phyloP scores from a whole-genome alignment of 2,888 invertebrate genomes.

The Cosmorhoe ocellata region DNA sequence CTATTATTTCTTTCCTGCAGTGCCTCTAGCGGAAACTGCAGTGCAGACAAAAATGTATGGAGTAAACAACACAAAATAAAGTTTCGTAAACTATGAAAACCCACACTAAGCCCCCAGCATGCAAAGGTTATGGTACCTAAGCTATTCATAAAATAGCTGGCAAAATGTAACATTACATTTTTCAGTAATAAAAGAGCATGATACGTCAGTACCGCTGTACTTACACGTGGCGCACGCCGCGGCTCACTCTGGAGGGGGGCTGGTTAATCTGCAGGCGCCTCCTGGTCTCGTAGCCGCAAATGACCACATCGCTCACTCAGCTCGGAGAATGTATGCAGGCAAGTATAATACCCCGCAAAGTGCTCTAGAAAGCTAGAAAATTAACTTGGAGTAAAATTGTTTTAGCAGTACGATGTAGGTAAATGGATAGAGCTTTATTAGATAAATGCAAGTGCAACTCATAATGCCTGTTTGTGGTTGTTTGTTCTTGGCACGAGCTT shows the following conservation, averaged over 20 bases:
- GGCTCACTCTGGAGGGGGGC: conserved; percentile 87
- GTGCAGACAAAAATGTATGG: too few species aligned
- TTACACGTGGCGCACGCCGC: conserved; percentile 90
- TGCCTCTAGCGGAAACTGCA: too few species aligned
- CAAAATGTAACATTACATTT: conserved; percentile 9
- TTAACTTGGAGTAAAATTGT: conserved; percentile 12
- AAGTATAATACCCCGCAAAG: conserved; percentile 25
- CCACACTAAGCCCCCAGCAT: too few species aligned
- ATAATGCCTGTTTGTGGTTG: conserved; percentile 9
- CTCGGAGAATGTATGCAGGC: conserved; percentile 88
- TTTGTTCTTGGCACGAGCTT: conserved; percentile 9
- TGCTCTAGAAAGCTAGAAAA: conserved; percentile 2
- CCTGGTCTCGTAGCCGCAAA: conserved; percentile 84
- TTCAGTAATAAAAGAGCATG: conserved; percentile 81
- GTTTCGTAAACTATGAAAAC: too few species aligned
- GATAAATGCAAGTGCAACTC: not conserved
- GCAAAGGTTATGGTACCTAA: too few species aligned
- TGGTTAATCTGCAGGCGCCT: conserved; percentile 87
- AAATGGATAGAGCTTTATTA: conserved; percentile 7
- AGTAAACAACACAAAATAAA: too few species aligned
- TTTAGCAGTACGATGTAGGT: not conserved
- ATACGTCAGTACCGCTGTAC: conserved; percentile 85
- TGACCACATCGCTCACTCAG: conserved; percentile 85
- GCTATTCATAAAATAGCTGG: too few species aligned
- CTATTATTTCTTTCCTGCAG: too few species aligned